These are phyloP conservation scores for Notolepis coatsorum DNA, from an alignment of 2,797 vertebrate genomes.

Conservation along the genomic window DNA sequence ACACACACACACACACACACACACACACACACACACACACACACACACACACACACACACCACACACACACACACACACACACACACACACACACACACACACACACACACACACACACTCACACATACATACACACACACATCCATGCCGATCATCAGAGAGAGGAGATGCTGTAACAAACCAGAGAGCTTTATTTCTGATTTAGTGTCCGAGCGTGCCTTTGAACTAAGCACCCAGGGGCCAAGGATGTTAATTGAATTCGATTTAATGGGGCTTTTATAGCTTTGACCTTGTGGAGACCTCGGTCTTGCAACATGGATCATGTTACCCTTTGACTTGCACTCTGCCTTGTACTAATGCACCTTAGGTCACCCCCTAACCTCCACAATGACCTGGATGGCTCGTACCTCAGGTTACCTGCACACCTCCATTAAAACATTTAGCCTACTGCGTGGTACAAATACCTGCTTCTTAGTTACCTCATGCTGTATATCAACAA, in stretches of 20 bases:
- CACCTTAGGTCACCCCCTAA: conserved; percentile 42
- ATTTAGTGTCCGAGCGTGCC: conserved; percentile 56
- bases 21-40: neutral
- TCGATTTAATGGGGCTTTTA: conserved; percentile 68
- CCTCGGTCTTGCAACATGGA: conserved; percentile 31
- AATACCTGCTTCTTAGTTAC: conserved; percentile 45
- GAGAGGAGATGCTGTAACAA: conserved; percentile 14
- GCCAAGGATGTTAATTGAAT: conserved; percentile 61
- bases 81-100: conserved; percentile 8
- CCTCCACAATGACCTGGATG: conserved; percentile 27
- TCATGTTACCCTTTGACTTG: too few relatives aligned
- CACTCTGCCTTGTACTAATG: neutral
- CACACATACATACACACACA: conserved; percentile 15
- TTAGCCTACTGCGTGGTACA: conserved; percentile 35
- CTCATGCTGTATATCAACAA: conserved; percentile 22
- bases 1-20: conserved; percentile 7
- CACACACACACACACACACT: conserved; percentile 1
- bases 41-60: conserved; percentile 11
- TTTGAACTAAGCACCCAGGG: conserved; percentile 54
- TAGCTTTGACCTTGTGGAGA: conserved; percentile 54
- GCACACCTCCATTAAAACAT: conserved; percentile 57
- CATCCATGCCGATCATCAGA: conserved; percentile 6
- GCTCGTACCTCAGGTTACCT: conserved; percentile 20
- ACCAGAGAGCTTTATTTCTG: conserved; percentile 29
- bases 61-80: conserved; percentile 10